Conservation (phyloP, 2,113 vertebrate species). For the Bagarius yarrelli region DNA sequence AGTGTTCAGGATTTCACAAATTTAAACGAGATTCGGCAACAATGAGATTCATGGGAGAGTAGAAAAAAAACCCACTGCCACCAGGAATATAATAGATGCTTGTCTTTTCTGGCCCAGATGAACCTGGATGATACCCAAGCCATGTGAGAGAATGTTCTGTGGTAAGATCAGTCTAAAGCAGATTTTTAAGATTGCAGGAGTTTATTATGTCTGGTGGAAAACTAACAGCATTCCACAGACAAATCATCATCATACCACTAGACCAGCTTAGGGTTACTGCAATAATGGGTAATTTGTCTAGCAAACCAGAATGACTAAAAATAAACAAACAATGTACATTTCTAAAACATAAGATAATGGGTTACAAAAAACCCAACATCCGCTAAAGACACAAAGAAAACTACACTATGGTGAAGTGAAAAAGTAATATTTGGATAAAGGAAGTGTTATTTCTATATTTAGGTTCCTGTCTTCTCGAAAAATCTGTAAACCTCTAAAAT, state of each 20-base stretch:
- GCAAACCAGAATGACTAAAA: background rate
- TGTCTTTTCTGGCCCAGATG: conserved; percentile 2
- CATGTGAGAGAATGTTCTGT: conserved; percentile 1
- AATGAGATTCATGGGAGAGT: background rate
- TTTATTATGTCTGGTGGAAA: conserved; percentile 24
- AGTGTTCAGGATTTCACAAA: conserved; percentile 9
- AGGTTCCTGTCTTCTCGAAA: background rate
- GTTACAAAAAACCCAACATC: background rate
- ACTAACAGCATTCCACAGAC: conserved; percentile 2
- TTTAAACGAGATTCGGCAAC: background rate
- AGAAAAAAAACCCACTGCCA: background rate
- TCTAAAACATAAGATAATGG: background rate
- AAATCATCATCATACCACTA: background rate
- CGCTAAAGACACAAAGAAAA: background rate
- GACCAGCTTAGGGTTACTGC: background rate
- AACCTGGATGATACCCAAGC: conserved; percentile 3
- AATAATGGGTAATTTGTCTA: background rate
- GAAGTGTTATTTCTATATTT: background rate
- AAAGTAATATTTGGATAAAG: background rate
- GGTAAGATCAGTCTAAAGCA: conserved; percentile 7
- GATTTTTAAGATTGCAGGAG: background rate
- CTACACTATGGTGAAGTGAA: background rate
- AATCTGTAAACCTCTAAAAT: background rate
- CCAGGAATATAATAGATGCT: conserved; percentile 5
- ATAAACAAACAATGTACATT: background rate